Conservation (phyloP, 2,888 invertebrate genomes). For the Tetranychus piercei region DNA sequence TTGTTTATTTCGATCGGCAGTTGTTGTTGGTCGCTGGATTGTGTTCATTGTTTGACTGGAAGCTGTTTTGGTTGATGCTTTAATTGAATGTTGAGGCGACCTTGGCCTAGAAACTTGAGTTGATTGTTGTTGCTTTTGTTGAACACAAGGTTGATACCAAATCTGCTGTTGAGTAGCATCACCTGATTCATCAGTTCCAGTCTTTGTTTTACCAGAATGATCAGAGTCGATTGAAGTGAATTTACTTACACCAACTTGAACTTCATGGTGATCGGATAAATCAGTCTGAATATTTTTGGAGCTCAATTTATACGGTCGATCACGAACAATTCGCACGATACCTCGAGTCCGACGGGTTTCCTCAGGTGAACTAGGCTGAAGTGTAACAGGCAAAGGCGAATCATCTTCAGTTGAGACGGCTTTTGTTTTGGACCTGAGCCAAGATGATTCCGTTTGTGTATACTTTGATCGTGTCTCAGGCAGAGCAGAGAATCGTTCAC, state of each 20-base stretch:
- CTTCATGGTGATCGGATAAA: background rate
- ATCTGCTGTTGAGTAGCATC: too few species aligned
- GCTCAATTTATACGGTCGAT: background rate
- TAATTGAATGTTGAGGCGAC: background rate
- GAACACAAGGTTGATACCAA: too few species aligned
- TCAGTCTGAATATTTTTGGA: background rate
- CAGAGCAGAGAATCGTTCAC: background rate
- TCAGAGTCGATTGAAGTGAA: too few species aligned
- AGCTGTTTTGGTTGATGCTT: too few species aligned
- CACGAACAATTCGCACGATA: background rate
- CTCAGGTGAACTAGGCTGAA: background rate
- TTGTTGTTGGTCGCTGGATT: too few species aligned
- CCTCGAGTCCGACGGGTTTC: background rate
- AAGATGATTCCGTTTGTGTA: slow-evolving; percentile 1
- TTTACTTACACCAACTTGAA: too few species aligned
- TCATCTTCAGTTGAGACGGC: slow-evolving; percentile 1
- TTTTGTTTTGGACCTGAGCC: background rate
- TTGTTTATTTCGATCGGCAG: background rate
- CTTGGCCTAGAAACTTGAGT: background rate
- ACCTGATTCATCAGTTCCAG: background rate
- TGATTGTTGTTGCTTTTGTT: background rate
- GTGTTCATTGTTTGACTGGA: too few species aligned
- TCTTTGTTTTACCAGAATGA: background rate
- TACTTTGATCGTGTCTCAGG: slow-evolving; percentile 3
- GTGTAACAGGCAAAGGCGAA: background rate